phyloP scores from a whole-genome alignment of 2,113 vertebrate species.

The Tragelaphus imberbis region DNA sequence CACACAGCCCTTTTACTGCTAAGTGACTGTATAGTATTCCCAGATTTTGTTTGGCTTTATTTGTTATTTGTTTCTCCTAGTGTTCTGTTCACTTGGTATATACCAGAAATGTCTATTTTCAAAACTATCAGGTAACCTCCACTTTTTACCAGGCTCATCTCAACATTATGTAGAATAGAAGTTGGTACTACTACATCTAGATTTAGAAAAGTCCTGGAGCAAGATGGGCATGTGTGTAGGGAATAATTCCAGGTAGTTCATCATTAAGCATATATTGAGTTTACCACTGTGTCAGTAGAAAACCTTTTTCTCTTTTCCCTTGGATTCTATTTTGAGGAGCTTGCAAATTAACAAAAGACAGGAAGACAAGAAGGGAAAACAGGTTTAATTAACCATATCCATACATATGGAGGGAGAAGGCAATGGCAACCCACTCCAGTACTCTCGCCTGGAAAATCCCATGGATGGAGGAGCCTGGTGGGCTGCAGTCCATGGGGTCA shows the following conservation, averaged over 20 bases:
- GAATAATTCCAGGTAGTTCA: neutral
- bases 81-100: neutral
- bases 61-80: neutral
- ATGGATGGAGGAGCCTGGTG: too few relatives aligned
- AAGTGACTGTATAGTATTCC: neutral
- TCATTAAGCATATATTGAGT: neutral
- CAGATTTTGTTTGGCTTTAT: neutral
- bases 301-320: neutral
- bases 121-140: neutral
- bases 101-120: neutral
- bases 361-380: neutral
- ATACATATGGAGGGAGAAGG: too few relatives aligned
- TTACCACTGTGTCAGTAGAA: neutral
- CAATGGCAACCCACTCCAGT: too few relatives aligned
- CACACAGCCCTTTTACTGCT: neutral
- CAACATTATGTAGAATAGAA: neutral
- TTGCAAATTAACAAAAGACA: neutral
- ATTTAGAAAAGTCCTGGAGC: neutral
- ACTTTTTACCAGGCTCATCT: neutral
- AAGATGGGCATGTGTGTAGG: neutral
- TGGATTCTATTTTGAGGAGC: neutral
- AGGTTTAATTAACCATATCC: neutral
- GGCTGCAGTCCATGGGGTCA: too few relatives aligned
- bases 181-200: neutral
- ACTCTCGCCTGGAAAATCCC: too few relatives aligned